These are phyloP conservation scores for Leptura quadrifasciata DNA, from an alignment of 2,888 invertebrate genomes.

Conservation along the genomic window DNA sequence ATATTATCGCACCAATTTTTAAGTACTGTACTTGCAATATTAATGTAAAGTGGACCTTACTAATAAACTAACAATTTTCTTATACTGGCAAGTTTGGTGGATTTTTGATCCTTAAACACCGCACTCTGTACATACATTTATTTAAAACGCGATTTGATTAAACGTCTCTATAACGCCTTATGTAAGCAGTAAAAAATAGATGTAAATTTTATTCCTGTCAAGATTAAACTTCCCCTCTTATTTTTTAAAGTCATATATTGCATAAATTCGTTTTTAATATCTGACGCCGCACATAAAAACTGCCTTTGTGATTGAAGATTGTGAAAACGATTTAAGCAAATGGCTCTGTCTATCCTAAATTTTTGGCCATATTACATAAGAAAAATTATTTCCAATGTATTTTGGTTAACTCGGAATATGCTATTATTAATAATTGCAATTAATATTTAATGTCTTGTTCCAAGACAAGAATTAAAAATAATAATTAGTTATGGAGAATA, in stretches of 20 bases:
- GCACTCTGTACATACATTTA: neutral
- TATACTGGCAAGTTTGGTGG: too few species aligned
- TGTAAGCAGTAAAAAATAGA: conserved; percentile 2
- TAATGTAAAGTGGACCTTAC: too few species aligned
- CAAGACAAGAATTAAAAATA: too few species aligned
- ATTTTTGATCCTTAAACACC: too few species aligned
- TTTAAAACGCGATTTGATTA: neutral
- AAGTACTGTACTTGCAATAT: too few species aligned
- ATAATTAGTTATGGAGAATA: too few species aligned
- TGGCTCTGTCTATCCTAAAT: neutral
- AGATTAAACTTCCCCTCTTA: conserved; percentile 29
- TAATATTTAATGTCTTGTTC: too few species aligned
- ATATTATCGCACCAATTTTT: too few species aligned
- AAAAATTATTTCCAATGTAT: too few species aligned
- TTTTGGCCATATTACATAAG: neutral
- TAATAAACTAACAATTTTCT: too few species aligned
- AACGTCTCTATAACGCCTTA: neutral
- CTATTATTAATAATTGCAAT: too few species aligned
- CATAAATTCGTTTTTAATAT: conserved; percentile 21
- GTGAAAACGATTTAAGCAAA: neutral
- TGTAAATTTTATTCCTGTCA: conserved; percentile 22
- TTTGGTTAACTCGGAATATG: too few species aligned
- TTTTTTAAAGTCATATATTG: conserved; percentile 4
- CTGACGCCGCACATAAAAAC: neutral
- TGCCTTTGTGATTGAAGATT: conserved; percentile 4